A percentile compares a stretch with the other conserved stretches of the same genome.
Conservation (phyloP, 1,140 invertebrate species). For the Metopolophium dirhodum region DNA sequence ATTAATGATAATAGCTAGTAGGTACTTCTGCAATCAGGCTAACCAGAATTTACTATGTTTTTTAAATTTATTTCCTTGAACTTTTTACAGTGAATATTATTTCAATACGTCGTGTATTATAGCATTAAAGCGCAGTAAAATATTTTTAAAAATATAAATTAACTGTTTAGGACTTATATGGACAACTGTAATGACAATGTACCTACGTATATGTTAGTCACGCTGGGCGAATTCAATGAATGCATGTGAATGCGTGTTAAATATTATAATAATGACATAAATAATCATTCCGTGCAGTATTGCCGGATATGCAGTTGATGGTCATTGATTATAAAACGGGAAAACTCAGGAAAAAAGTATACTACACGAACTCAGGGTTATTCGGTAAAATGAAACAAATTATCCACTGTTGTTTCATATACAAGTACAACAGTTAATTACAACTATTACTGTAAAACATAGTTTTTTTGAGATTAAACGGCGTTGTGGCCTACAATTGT, state of each 20-base stretch:
- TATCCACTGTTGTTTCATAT: too few relatives aligned
- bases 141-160: background rate
- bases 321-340: background rate
- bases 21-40: background rate
- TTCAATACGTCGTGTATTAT: background rate
- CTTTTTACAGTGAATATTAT: background rate
- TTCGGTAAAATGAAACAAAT: too few relatives aligned
- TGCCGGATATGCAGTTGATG: background rate
- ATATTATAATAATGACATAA: background rate
- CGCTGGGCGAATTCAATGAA: background rate
- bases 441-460: background rate
- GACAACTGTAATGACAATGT: background rate
- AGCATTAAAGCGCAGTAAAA: background rate
- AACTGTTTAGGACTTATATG: background rate
- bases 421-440: background rate
- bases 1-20: background rate
- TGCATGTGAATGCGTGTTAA: background rate
- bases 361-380: background rate
- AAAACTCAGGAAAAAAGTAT: background rate
- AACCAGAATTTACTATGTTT: background rate
- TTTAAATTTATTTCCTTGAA: background rate
- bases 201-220: background rate
- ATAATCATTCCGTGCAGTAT: background rate
- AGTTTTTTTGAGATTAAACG: background rate
- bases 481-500: background rate